Conservation (phyloP, 2,797 vertebrate species). For the Margarornis squamiger region DNA sequence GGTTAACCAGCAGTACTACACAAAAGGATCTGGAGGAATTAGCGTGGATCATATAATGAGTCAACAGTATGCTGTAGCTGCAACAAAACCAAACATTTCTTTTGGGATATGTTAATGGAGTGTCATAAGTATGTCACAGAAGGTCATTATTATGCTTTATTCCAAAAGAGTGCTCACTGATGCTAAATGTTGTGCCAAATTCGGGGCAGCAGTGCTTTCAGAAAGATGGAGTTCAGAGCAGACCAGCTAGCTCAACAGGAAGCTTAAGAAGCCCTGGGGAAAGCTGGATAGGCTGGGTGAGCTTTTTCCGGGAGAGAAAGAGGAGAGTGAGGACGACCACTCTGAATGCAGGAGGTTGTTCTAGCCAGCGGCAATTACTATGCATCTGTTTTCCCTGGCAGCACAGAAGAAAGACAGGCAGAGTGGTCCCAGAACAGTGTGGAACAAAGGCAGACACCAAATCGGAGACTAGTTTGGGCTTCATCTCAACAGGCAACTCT, state of each 20-base stretch:
- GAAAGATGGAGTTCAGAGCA: background rate
- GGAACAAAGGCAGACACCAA: background rate
- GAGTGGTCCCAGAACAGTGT: background rate
- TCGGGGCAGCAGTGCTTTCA: background rate
- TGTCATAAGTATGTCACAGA: background rate
- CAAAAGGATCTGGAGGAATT: conserved; percentile 33
- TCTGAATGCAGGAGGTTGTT: fast-evolving
- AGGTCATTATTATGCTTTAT: background rate
- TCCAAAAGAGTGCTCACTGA: background rate
- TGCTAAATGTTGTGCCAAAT: background rate
- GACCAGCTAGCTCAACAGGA: background rate
- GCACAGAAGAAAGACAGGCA: background rate
- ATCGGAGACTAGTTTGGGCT: background rate
- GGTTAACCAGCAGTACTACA: conserved; percentile 2
- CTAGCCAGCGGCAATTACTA: background rate
- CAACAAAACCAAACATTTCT: conserved; percentile 28
- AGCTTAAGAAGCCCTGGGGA: background rate
- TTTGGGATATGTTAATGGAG: background rate
- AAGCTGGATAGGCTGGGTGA: background rate
- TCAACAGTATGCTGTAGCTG: background rate
- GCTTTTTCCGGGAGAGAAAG: background rate
- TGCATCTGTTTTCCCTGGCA: background rate
- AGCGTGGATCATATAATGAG: conserved; percentile 10
- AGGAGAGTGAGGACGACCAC: background rate
- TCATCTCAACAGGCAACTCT: background rate